These are phyloP conservation scores for Caenorhabditis sp. DNA, from an alignment of 2,888 invertebrate genomes.

Conservation along the genomic window DNA sequence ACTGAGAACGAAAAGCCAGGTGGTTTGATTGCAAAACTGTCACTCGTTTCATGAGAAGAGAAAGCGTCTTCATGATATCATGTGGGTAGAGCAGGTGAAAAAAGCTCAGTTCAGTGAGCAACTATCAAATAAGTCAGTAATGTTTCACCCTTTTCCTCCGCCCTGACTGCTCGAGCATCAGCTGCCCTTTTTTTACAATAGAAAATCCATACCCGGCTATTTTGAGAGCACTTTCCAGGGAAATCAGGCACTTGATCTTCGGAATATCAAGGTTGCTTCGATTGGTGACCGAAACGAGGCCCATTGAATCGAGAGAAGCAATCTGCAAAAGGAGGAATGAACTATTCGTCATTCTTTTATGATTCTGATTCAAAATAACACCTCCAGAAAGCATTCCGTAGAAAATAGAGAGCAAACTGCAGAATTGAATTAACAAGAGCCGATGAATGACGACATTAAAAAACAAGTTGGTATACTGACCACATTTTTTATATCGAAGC, in stretches of 20 bases:
- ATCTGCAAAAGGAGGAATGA: too few relatives aligned
- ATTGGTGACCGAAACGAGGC: conserved; percentile 44
- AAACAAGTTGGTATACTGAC: conserved; percentile 6
- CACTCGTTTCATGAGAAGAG: too few relatives aligned
- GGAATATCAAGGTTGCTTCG: conserved; percentile 46
- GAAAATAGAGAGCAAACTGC: too few relatives aligned
- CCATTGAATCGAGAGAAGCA: conserved; percentile 53
- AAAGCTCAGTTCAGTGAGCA: too few relatives aligned
- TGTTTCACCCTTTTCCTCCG: too few relatives aligned
- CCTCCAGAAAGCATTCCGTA: background rate
- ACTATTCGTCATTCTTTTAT: too few relatives aligned
- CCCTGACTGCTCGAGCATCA: background rate
- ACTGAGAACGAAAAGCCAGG: too few relatives aligned
- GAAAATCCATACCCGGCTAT: conserved; percentile 43
- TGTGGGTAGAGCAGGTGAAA: too few relatives aligned
- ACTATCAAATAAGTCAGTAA: too few relatives aligned
- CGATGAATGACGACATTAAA: background rate
- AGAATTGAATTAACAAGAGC: background rate
- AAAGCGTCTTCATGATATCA: too few relatives aligned
- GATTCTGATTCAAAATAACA: too few relatives aligned
- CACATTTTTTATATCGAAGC: conserved; percentile 52
- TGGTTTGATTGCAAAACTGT: too few relatives aligned
- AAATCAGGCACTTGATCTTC: conserved; percentile 53
- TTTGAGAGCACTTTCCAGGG: conserved; percentile 51
- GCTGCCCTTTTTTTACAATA: background rate